Percentiles rank a stretch among this genome's conserved stretches.
Conservation (phyloP, 2,113 vertebrate species). For the Athene noctua region DNA sequence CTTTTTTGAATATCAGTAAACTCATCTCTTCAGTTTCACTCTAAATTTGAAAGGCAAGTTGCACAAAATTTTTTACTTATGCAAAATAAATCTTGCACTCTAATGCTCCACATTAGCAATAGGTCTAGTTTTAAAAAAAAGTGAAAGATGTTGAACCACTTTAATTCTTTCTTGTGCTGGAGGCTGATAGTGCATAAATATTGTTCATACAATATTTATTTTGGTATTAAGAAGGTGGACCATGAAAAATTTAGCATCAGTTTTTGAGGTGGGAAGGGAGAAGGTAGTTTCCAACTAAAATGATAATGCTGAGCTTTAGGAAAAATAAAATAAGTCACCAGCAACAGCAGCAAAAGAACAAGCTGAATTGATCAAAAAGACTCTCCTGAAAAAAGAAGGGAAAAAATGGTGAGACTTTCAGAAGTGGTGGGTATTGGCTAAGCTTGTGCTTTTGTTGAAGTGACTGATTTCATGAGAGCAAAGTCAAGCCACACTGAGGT, state of each 20-base stretch:
- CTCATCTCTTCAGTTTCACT: background rate
- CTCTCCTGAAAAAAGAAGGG: background rate
- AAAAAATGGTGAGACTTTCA: background rate
- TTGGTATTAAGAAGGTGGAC: background rate
- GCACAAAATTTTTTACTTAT: background rate
- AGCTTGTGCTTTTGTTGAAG: background rate
- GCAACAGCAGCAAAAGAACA: background rate
- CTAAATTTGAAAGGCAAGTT: background rate
- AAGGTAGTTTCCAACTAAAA: background rate
- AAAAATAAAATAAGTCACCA: background rate
- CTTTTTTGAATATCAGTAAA: background rate
- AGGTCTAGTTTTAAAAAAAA: background rate
- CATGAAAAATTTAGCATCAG: background rate
- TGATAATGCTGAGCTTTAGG: background rate
- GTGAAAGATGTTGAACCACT: background rate
- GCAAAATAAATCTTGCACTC: background rate
- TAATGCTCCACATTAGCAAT: background rate
- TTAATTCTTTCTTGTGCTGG: background rate
- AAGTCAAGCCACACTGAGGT: background rate
- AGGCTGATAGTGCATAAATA: background rate
- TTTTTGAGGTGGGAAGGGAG: background rate
- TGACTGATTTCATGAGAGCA: background rate
- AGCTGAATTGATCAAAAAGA: background rate
- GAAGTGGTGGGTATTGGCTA: background rate
- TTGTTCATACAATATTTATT: background rate